Evolutionary conservation across 1,140 invertebrate genomes (phyloP).

Genomic region (Drepana arcuata): DNA sequence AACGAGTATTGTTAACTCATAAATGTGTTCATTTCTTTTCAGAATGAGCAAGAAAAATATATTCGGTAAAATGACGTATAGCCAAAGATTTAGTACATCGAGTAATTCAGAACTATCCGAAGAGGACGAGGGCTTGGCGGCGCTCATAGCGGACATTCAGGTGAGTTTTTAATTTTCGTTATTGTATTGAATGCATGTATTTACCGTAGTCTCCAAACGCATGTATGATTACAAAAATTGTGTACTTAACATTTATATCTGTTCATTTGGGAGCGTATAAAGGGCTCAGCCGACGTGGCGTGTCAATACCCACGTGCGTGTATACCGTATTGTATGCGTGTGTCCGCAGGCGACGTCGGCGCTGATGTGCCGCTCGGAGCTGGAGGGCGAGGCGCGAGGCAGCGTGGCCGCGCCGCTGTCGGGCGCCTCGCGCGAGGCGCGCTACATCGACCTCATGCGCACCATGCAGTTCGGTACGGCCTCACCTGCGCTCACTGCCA

Average conservation of each 20-base stretch:
- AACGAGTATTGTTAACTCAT: no score
- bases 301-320: background rate
- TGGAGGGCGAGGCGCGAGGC: conserved; percentile 35
- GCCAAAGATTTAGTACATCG: conserved; percentile 62
- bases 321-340: conserved; percentile 2
- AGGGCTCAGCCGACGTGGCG: no score
- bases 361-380: conserved; percentile 76
- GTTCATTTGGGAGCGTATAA: no score
- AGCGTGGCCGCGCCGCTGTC: conserved; percentile 40
- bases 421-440: conserved; percentile 57
- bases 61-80: conserved; percentile 66
- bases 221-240: no score
- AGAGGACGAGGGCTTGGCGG: conserved; percentile 89
- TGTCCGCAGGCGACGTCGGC: conserved; percentile 77
- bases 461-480: conserved; percentile 90
- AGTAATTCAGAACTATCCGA: conserved; percentile 78
- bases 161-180: conserved; percentile 19
- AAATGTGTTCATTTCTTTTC: conserved; percentile 21
- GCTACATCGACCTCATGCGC: conserved; percentile 90
- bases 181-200: no score
- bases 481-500: no score
- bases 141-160: conserved; percentile 91
- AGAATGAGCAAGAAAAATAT: conserved; percentile 75
- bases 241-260: no score
- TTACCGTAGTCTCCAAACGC: no score